A percentile compares a stretch with the other conserved stretches of the same genome.
Conservation (phyloP, 2,113 vertebrate genomes). For the Taxidea taxus region DNA sequence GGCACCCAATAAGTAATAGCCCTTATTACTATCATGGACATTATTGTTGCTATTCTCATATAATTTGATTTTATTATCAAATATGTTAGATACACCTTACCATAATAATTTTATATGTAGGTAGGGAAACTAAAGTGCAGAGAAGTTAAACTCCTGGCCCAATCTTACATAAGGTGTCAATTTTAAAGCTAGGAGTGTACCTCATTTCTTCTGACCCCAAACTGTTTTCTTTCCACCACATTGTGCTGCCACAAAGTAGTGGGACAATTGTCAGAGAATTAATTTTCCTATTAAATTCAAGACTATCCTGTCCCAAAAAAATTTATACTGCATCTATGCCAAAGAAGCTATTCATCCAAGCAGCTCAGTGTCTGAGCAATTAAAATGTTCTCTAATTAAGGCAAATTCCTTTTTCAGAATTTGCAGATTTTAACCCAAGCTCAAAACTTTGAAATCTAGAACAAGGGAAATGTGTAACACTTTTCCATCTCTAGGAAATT, state of each 20-base stretch:
- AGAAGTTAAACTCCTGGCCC: background rate
- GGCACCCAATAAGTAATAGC: background rate
- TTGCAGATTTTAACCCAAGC: background rate
- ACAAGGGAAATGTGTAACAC: background rate
- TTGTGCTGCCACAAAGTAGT: background rate
- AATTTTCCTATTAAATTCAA: background rate
- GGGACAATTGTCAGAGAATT: constrained; percentile 1
- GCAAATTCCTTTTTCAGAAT: background rate
- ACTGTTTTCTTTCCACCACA: background rate
- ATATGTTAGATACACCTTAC: background rate
- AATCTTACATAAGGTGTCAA: background rate
- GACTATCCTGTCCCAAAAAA: background rate
- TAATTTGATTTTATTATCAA: constrained; percentile 4
- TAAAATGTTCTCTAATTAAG: background rate
- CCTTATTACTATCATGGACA: background rate
- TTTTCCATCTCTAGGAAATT: background rate
- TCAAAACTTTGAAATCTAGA: background rate
- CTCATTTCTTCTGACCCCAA: background rate
- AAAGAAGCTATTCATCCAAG: background rate
- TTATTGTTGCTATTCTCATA: background rate
- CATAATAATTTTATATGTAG: background rate
- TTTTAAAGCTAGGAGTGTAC: background rate
- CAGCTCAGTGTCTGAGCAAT: background rate
- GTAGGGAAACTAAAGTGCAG: background rate
- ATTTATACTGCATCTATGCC: background rate